phyloP scores from a whole-genome alignment of 2,113 vertebrate genomes.

The Steatornis caripensis region DNA sequence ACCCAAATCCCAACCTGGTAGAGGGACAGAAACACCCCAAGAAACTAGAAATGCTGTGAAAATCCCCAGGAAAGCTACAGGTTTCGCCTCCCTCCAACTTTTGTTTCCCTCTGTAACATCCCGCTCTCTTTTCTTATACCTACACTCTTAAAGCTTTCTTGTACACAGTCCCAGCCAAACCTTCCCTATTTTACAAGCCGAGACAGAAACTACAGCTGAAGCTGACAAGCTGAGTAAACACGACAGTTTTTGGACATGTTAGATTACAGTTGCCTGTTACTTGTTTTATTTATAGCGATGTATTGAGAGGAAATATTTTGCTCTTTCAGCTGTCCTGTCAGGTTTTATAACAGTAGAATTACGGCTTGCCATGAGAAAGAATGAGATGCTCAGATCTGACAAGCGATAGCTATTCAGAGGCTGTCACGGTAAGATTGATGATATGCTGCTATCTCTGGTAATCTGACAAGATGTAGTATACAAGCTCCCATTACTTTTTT shows the following conservation, averaged over 20 bases:
- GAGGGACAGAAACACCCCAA: background rate
- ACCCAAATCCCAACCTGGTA: background rate
- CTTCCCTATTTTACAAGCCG: background rate
- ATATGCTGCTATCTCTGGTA: background rate
- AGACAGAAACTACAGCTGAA: background rate
- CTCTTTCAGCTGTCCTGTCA: constrained; percentile 11
- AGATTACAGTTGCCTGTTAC: background rate
- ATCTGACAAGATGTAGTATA: background rate
- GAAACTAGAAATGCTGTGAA: background rate
- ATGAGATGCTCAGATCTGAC: constrained; percentile 10
- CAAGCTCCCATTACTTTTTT: background rate
- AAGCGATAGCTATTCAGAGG: background rate
- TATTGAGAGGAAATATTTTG: constrained; percentile 38
- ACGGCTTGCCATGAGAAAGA: background rate
- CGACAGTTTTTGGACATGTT: background rate
- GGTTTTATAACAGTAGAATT: constrained; percentile 23
- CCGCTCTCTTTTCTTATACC: background rate
- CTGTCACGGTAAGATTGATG: background rate
- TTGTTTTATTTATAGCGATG: constrained; percentile 13
- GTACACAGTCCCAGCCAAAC: background rate
- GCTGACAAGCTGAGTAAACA: background rate
- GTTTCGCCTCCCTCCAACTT: background rate
- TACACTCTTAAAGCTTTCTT: background rate
- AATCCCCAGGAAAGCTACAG: background rate
- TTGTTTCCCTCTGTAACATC: background rate